Conservation (phyloP, 2,113 vertebrate genomes). For the Uria lomvia region DNA sequence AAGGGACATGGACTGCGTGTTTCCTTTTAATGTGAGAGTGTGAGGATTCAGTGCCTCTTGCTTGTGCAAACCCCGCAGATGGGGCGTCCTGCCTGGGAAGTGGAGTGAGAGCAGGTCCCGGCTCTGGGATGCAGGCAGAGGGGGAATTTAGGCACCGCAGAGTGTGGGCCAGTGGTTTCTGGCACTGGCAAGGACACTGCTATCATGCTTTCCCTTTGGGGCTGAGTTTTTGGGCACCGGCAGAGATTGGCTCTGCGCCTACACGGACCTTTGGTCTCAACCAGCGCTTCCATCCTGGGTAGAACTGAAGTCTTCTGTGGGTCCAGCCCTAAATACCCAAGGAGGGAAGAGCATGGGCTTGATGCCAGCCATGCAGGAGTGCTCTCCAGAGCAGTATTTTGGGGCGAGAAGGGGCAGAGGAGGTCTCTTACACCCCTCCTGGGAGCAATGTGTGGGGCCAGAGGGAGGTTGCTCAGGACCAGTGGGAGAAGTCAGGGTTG, state of each 20-base stretch:
- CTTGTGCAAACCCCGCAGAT: neutral
- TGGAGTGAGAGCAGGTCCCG: neutral
- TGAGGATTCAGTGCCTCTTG: neutral
- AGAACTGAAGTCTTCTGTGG: neutral
- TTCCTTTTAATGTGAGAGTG: neutral
- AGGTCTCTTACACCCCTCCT: neutral
- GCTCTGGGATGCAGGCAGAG: neutral
- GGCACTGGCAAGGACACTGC: neutral
- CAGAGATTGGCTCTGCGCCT: neutral
- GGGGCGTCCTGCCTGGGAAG: neutral
- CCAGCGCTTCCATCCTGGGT: neutral
- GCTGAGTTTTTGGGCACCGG: neutral
- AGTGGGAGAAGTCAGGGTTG: neutral
- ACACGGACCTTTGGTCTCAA: neutral
- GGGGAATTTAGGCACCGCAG: neutral
- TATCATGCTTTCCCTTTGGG: accelerated
- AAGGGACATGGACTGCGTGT: neutral
- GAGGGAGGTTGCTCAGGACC: neutral
- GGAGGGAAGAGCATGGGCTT: neutral
- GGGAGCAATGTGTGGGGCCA: accelerated
- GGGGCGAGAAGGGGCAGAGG: neutral
- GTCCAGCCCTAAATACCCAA: neutral
- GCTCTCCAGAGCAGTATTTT: neutral
- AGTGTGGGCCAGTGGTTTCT: neutral
- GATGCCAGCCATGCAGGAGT: neutral